Conservation (phyloP, 2,797 vertebrate species). For the Lateolabrax maculatus region DNA sequence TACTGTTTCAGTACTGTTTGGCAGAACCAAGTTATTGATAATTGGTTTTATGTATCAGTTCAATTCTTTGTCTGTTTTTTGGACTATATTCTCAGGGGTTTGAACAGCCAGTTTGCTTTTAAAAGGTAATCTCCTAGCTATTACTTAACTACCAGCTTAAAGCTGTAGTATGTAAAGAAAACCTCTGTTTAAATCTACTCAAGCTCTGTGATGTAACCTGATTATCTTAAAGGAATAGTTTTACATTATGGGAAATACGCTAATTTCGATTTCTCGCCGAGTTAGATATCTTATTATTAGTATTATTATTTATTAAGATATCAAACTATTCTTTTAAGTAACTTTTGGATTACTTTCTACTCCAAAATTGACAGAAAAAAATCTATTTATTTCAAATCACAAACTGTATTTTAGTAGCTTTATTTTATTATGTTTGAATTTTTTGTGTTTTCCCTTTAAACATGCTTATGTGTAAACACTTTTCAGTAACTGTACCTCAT, state of each 20-base stretch:
- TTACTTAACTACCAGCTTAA: conserved; percentile 49
- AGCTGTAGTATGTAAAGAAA: conserved; percentile 32
- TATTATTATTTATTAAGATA: too few species aligned
- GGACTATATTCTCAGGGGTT: conserved; percentile 59
- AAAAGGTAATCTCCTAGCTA: conserved; percentile 19
- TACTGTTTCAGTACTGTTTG: conserved; percentile 9
- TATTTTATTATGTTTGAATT: neutral
- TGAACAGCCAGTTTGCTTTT: conserved; percentile 18
- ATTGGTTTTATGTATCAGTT: conserved; percentile 5
- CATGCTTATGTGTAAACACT: neutral
- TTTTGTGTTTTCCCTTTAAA: conserved; percentile 5
- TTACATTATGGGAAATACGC: neutral
- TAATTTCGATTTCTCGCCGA: neutral
- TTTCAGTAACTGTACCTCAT: conserved; percentile 24
- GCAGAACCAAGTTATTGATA: neutral
- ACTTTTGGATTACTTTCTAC: neutral
- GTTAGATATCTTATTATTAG: too few species aligned
- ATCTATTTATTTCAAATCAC: neutral
- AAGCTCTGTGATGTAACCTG: conserved; percentile 49
- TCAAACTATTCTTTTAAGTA: neutral
- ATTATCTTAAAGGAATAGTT: conserved; percentile 40
- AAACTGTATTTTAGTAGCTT: conserved; percentile 11
- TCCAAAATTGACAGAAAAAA: neutral
- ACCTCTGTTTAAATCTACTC: conserved; percentile 25
- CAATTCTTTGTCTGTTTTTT: neutral